A percentile compares a stretch with the other conserved stretches of the same genome.
Conservation (phyloP, 2,113 vertebrate species). For the Rhea pennata region DNA sequence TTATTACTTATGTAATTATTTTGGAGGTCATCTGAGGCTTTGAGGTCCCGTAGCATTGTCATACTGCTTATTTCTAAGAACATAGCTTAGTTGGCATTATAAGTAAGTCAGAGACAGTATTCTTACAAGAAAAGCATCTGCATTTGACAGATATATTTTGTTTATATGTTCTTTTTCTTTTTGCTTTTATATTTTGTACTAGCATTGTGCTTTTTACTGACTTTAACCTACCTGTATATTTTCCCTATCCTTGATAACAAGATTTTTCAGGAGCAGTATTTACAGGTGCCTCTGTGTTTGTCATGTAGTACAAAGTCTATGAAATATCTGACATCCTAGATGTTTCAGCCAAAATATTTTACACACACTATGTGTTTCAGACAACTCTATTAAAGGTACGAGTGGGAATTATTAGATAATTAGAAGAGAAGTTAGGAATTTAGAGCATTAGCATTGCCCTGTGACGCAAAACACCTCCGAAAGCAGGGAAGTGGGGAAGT, state of each 20-base stretch:
- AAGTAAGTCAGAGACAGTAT: rapidly evolving
- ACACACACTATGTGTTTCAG: rapidly evolving
- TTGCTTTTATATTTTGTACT: background rate
- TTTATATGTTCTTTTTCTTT: background rate
- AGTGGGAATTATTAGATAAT: background rate
- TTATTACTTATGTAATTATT: background rate
- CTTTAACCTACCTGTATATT: background rate
- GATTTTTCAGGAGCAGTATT: background rate
- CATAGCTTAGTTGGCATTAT: background rate
- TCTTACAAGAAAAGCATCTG: background rate
- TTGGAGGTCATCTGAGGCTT: background rate
- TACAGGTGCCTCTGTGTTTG: background rate
- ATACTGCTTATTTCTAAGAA: background rate
- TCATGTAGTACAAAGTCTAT: background rate
- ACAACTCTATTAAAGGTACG: background rate
- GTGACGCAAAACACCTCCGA: background rate
- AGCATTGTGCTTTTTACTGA: background rate
- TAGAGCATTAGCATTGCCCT: background rate
- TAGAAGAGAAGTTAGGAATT: background rate
- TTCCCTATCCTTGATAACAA: background rate
- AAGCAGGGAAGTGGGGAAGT: background rate
- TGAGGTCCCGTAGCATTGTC: background rate
- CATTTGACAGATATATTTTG: background rate
- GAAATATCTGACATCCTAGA: background rate
- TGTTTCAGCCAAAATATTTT: background rate